Percentiles rank a stretch among this genome's conserved stretches.
These are phyloP conservation scores for Elmis aenea DNA, from an alignment of 2,888 invertebrate species.

Conservation along the genomic window DNA sequence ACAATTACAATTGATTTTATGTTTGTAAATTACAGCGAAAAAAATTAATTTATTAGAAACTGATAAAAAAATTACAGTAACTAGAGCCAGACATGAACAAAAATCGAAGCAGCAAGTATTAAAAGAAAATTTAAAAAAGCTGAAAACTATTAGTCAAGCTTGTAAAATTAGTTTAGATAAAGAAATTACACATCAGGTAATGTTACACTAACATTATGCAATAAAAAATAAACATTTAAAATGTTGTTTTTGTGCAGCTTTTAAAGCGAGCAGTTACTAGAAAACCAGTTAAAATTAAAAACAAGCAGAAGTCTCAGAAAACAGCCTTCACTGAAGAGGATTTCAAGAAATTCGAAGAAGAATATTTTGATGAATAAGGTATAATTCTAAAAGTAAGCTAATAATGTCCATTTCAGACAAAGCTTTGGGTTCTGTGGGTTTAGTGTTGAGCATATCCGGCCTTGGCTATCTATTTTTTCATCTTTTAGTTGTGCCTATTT, in stretches of 20 bases:
- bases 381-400: neutral
- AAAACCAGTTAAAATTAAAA: slow-evolving; percentile 47
- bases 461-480: slow-evolving; percentile 34
- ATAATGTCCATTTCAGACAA: slow-evolving; percentile 29
- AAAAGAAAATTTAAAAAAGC: slow-evolving; percentile 37
- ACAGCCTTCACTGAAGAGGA: slow-evolving; percentile 68
- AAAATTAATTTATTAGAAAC: slow-evolving; percentile 31
- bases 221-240: neutral
- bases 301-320: slow-evolving; percentile 47
- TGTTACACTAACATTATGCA: slow-evolving; percentile 5
- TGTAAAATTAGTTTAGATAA: slow-evolving; percentile 36
- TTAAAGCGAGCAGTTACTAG: slow-evolving; percentile 52
- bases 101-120: slow-evolving; percentile 37
- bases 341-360: slow-evolving; percentile 61
- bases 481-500: slow-evolving; percentile 37
- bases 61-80: slow-evolving; percentile 36
- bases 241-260: slow-evolving; percentile 47
- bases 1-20: no score
- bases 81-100: slow-evolving; percentile 34
- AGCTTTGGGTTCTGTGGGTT: slow-evolving; percentile 27
- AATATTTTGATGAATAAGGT: slow-evolving; percentile 53
- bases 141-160: slow-evolving; percentile 35
- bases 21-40: no score
- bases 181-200: slow-evolving; percentile 30
- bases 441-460: slow-evolving; percentile 27